These are phyloP conservation scores for Tachystola acroxantha DNA, from an alignment of 2,888 invertebrate genomes.

Conservation along the genomic window DNA sequence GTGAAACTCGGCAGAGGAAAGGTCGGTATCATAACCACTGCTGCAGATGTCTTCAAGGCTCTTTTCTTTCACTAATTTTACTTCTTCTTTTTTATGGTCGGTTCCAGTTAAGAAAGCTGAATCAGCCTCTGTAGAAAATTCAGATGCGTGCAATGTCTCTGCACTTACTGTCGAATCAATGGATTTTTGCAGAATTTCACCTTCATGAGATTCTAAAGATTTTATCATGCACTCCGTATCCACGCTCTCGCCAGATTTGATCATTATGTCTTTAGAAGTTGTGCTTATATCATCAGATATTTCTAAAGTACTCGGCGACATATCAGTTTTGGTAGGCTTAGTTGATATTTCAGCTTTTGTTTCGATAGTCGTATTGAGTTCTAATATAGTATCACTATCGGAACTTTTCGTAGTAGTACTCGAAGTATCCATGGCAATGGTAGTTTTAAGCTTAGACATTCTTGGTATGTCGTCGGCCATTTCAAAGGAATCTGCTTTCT, in stretches of 20 bases:
- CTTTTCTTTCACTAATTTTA: constrained; percentile 68
- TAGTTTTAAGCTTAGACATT: constrained; percentile 27
- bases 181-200: constrained; percentile 70
- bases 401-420: constrained; percentile 37
- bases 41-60: constrained; percentile 82
- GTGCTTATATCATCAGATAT: constrained; percentile 61
- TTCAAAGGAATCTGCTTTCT: constrained; percentile 60
- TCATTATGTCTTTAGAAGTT: constrained; percentile 67
- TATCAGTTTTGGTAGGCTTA: constrained; percentile 54
- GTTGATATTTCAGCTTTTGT: constrained; percentile 34
- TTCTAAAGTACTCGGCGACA: constrained; percentile 59
- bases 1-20: constrained; percentile 81
- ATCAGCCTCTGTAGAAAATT: constrained; percentile 72
- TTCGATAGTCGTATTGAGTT: constrained; percentile 41
- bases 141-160: constrained; percentile 71
- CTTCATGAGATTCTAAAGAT: constrained; percentile 72
- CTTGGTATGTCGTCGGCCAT: constrained; percentile 46
- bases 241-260: constrained; percentile 71
- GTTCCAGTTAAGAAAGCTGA: constrained; percentile 70
- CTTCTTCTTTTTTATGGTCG: constrained; percentile 64
- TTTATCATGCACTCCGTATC: constrained; percentile 74
- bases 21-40: constrained; percentile 83
- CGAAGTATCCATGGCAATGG: constrained; percentile 23
- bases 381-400: constrained; percentile 42
- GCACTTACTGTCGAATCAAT: constrained; percentile 74